A percentile compares a stretch with the other conserved stretches of the same genome.
Conservation (phyloP, 2,888 invertebrate species). For the Eulithis prunata region DNA sequence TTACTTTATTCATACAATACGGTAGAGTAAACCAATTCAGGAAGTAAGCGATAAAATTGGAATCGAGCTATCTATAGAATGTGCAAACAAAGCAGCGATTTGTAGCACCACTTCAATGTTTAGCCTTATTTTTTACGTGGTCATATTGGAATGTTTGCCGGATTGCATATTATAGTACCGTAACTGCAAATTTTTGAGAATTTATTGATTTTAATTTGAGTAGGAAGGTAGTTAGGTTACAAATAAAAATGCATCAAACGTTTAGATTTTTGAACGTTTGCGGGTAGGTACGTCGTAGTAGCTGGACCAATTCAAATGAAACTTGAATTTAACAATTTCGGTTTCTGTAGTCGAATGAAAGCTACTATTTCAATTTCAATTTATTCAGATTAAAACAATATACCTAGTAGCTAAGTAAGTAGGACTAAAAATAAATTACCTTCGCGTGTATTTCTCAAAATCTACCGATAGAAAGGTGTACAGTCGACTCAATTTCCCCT, state of each 20-base stretch:
- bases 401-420: too few species aligned
- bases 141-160: not conserved
- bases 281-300: too few species aligned
- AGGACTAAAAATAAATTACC: not conserved
- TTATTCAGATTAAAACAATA: too few species aligned
- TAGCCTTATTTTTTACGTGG: not conserved
- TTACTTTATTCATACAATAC: not conserved
- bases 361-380: too few species aligned
- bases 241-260: too few species aligned
- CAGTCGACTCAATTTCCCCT: constrained; percentile 59
- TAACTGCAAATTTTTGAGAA: not conserved
- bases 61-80: not conserved
- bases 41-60: constrained; percentile 6
- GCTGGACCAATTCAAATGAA: too few species aligned
- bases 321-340: too few species aligned
- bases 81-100: constrained; percentile 5
- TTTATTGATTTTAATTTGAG: not conserved
- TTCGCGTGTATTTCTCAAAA: not conserved
- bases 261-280: too few species aligned
- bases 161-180: not conserved
- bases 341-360: too few species aligned
- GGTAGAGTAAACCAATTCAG: constrained; percentile 7
- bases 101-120: constrained; percentile 1
- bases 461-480: constrained; percentile 38
- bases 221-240: too few species aligned